A percentile compares a stretch with the other conserved stretches of the same genome.
These are phyloP conservation scores for Melikaiella ostensackeni DNA, from an alignment of 2,888 invertebrate genomes.

Conservation along the genomic window DNA sequence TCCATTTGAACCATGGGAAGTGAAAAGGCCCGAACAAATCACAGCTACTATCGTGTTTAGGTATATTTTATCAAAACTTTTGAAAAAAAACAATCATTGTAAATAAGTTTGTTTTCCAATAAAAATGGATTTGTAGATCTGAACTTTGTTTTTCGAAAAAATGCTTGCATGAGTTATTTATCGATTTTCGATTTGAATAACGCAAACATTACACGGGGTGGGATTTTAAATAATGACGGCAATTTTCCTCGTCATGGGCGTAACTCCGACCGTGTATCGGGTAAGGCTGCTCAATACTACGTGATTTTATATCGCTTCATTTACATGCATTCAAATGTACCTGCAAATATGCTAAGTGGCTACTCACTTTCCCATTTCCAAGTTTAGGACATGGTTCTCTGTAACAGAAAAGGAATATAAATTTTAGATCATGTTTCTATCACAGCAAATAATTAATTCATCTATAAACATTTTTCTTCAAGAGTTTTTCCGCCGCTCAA, in stretches of 20 bases:
- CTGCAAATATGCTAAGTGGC: not conserved
- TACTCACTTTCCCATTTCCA: not conserved
- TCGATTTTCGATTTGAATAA: not conserved
- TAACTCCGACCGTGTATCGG: not conserved
- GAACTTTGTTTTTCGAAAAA: not conserved
- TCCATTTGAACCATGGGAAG: not conserved
- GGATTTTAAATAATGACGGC: not conserved
- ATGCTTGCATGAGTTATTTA: not conserved
- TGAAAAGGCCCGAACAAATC: not conserved
- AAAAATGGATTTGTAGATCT: not conserved
- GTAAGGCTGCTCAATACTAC: not conserved
- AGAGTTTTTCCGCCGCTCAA: too few relatives aligned
- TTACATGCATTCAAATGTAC: not conserved
- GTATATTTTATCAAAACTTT: too few relatives aligned
- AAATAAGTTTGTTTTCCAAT: not conserved
- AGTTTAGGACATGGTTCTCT: not conserved
- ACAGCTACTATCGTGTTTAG: too few relatives aligned
- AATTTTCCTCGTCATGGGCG: conserved; percentile 1
- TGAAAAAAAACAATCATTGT: too few relatives aligned
- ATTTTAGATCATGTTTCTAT: not conserved
- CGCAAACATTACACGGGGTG: not conserved
- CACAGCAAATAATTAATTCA: too few relatives aligned
- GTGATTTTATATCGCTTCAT: not conserved
- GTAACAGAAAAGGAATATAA: not conserved
- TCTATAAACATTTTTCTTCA: too few relatives aligned